These are phyloP conservation scores for Drosophila robusta DNA, from an alignment of 2,888 invertebrate genomes.

Conservation along the genomic window DNA sequence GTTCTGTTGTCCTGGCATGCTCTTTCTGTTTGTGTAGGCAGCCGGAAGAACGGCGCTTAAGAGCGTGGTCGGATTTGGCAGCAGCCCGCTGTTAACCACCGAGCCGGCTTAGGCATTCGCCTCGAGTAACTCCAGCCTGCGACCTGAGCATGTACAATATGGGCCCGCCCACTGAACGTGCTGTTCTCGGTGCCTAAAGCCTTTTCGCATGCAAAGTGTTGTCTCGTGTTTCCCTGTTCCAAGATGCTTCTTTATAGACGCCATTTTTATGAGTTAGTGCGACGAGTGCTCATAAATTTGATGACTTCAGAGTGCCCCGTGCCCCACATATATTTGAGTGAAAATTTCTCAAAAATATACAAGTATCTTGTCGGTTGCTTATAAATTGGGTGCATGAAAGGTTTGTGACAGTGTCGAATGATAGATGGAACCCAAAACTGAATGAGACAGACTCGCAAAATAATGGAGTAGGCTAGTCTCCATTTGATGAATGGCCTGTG, in stretches of 20 bases:
- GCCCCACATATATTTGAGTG: slow-evolving; percentile 37
- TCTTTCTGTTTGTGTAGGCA: slow-evolving; percentile 50
- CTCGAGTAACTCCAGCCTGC: slow-evolving; percentile 9
- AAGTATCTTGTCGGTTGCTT: slow-evolving; percentile 47
- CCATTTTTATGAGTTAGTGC: slow-evolving; percentile 79
- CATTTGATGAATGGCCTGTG: slow-evolving; percentile 45
- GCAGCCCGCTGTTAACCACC: slow-evolving; percentile 53
- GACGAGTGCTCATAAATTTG: slow-evolving; percentile 78
- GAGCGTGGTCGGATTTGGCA: slow-evolving; percentile 73
- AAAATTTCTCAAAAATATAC: slow-evolving; percentile 26
- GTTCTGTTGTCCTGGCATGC: slow-evolving; percentile 6
- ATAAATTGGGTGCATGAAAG: slow-evolving; percentile 58
- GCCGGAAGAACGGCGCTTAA: slow-evolving; percentile 55
- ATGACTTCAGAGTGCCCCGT: slow-evolving; percentile 54
- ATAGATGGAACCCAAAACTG: slow-evolving; percentile 47
- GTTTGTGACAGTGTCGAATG: slow-evolving; percentile 49
- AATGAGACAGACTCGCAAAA: slow-evolving; percentile 22
- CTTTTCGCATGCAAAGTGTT: slow-evolving; percentile 71
- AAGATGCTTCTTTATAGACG: slow-evolving; percentile 51
- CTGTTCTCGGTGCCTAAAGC: slow-evolving; percentile 37
- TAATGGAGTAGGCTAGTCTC: slow-evolving; percentile 19
- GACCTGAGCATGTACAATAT: slow-evolving; percentile 24
- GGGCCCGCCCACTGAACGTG: slow-evolving; percentile 10
- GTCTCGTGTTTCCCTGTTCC: slow-evolving; percentile 48
- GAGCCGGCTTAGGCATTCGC: slow-evolving; percentile 55